Conservation (phyloP, 2,888 invertebrate species). For the Ophonus ardosiacus region DNA sequence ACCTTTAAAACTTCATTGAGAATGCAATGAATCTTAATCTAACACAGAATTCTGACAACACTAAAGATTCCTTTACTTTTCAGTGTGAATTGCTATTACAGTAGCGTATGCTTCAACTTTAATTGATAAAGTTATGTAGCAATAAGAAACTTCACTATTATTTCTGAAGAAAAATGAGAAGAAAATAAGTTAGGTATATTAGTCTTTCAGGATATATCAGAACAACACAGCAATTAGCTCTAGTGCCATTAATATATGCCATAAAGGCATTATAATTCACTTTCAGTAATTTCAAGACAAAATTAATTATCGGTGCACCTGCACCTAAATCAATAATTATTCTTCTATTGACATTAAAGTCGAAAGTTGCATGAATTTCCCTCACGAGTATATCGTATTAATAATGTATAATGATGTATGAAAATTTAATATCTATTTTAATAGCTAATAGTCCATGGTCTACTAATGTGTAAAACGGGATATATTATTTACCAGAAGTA, state of each 20-base stretch:
- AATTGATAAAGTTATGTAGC: neutral
- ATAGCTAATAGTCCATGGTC: too few species aligned
- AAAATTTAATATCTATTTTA: too few species aligned
- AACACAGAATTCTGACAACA: neutral
- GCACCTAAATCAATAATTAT: neutral
- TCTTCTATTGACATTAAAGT: neutral
- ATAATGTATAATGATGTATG: too few species aligned
- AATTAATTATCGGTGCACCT: neutral
- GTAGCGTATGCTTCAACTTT: neutral
- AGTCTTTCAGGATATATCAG: neutral
- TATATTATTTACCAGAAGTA: too few species aligned
- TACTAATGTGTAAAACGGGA: too few species aligned
- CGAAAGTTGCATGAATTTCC: too few species aligned
- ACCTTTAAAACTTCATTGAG: neutral
- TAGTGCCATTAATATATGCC: neutral
- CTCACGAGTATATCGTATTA: too few species aligned
- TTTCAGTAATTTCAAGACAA: neutral
- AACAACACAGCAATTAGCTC: neutral
- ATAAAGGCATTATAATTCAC: neutral
- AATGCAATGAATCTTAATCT: neutral
- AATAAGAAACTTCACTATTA: neutral
- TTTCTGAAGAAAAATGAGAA: neutral
- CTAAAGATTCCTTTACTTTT: neutral
- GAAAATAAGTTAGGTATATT: neutral
- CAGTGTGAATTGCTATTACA: neutral